Evolutionary conservation across 2,888 invertebrate species (phyloP).

Genomic region (Thecocarcelia acutangulata): DNA sequence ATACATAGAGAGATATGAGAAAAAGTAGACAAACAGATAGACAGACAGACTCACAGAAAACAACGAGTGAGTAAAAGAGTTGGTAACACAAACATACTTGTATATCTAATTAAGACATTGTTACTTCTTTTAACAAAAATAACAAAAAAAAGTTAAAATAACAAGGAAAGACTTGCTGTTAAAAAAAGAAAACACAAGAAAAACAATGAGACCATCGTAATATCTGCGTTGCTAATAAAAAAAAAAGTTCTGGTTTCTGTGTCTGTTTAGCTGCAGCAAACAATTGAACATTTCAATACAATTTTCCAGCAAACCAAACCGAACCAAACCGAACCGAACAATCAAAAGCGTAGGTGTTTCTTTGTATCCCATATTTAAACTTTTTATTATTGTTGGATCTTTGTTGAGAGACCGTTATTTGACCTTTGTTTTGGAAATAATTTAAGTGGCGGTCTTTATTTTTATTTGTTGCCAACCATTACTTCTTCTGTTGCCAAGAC

Average conservation of each 20-base stretch:
- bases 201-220: conserved; percentile 38
- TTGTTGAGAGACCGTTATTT: conserved; percentile 45
- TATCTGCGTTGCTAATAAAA: conserved; percentile 36
- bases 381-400: not conserved
- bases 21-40: conserved; percentile 2
- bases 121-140: conserved; percentile 47
- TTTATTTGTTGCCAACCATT: conserved; percentile 12
- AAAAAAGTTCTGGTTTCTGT: conserved; percentile 2
- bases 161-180: not conserved
- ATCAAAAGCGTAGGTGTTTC: conserved; percentile 64
- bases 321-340: conserved; percentile 48
- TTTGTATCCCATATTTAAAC: conserved; percentile 29
- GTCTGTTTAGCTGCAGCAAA: conserved; percentile 8
- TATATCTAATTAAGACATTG: conserved; percentile 64
- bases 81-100: conserved; percentile 16
- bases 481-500: not conserved
- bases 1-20: not conserved
- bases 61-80: conserved; percentile 3
- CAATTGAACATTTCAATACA: conserved; percentile 40
- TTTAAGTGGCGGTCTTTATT: conserved; percentile 37
- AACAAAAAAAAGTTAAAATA: not conserved
- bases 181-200: conserved; percentile 7
- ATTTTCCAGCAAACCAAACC: conserved; percentile 32
- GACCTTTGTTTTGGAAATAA: conserved; percentile 49
- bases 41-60: conserved; percentile 11